Conservation (phyloP, 2,113 vertebrate genomes). For the Ancistrus triradiatus region DNA sequence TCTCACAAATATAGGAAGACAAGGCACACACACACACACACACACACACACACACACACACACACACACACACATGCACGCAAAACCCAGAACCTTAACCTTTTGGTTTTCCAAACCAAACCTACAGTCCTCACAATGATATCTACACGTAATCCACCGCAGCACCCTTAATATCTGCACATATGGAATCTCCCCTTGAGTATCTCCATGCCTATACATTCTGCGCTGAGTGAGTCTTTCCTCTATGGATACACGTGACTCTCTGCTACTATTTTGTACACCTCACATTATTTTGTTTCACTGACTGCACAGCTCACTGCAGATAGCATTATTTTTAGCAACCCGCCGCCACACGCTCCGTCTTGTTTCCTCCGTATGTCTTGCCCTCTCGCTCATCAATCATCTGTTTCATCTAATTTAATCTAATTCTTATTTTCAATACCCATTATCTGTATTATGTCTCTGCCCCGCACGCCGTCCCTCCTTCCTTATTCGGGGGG, state of each 20-base stretch:
- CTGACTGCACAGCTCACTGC: slow-evolving; percentile 54
- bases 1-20: too few relatives aligned
- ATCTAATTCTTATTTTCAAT: background rate
- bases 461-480: background rate
- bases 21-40: too few relatives aligned
- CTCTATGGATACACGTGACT: too few relatives aligned
- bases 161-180: too few relatives aligned
- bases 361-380: background rate
- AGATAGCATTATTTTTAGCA: slow-evolving; percentile 70
- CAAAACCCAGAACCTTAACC: slow-evolving; percentile 7
- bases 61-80: background rate
- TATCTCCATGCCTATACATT: too few relatives aligned
- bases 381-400: background rate
- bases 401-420: background rate
- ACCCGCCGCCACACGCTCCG: slow-evolving; percentile 25
- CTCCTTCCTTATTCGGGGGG: background rate
- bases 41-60: slow-evolving; percentile 21
- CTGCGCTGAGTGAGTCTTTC: too few relatives aligned
- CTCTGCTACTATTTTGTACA: too few relatives aligned
- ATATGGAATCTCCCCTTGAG: too few relatives aligned
- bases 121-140: too few relatives aligned
- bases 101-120: too few relatives aligned
- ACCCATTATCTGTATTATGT: slow-evolving; percentile 1
- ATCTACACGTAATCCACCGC: too few relatives aligned
- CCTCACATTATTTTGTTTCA: too few relatives aligned